Evolutionary conservation across 2,113 vertebrate species (phyloP), one percentile per base, ranked within the genome.

Genomic region (Lepus americanus): DNA sequence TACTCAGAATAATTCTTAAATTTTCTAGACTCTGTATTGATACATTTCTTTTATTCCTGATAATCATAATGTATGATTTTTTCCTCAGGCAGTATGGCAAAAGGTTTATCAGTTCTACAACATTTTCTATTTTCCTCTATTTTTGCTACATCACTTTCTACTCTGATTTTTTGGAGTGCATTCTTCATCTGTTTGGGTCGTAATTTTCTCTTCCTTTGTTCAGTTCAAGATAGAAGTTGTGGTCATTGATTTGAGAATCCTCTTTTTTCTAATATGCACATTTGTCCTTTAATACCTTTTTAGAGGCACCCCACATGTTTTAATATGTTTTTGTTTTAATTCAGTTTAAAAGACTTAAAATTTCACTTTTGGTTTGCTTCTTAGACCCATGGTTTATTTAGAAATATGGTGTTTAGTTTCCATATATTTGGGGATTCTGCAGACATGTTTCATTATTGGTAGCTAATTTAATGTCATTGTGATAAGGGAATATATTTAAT

Each of bases 321-420:
- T 80, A 88, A 74, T 67, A 74, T 70, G n/a, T 44, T 77, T 93
- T 76, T 27, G 70, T 83, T 94, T 90, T 89, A n/a, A 74, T 63
- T 39, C 16, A 76, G 14, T 49, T 93, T 7, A 44, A 16, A 95
- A 66, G n/a, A 82, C 29, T 36, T 73, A 11, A 73, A 66, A 55
- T 87, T 83, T 86, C 7, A 63, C 36, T 90, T 95, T 94, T 39
- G 5, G 7, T 73, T 87, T 36, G 36, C 13, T 10, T 92, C 16
- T 95, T 80, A 63, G 3, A 79, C 72, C 12, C 25, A 25, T 79
- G 44, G 69, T 3, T 63, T 85, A 39, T 81, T 92, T 94, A 84
- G 73, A 72, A 92, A 72, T 84, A n/a, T 44, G 6, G 4, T 74
- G 72, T 23, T 59, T 84, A 73, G 23, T 85, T 63, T 67, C 29